Conservation (phyloP, 2,888 invertebrate species). For the Ophonus ardosiacus region DNA sequence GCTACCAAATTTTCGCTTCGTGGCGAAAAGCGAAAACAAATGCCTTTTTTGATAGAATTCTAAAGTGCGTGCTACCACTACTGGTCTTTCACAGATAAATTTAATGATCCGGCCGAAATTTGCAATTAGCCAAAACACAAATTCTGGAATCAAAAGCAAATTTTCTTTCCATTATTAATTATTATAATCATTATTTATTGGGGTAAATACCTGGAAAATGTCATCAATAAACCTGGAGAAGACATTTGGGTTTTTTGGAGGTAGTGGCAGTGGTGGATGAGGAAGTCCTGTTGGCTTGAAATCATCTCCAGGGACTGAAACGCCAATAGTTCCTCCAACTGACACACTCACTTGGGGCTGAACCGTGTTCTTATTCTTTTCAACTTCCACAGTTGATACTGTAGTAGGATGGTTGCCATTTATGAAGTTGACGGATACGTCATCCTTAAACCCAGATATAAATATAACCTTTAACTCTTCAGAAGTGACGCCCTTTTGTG, state of each 20-base stretch:
- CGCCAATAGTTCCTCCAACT: constrained; percentile 47
- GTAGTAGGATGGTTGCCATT: not conserved
- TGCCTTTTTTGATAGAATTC: too few species aligned
- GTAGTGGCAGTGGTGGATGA: constrained; percentile 66
- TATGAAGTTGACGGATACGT: constrained; percentile 70
- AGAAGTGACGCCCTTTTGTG: too few species aligned
- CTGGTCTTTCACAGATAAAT: too few species aligned
- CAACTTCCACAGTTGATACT: constrained; percentile 2
- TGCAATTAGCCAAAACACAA: too few species aligned
- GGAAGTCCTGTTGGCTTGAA: constrained; percentile 65
- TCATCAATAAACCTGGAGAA: constrained; percentile 73
- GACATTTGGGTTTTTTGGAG: constrained; percentile 71
- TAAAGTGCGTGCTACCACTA: too few species aligned
- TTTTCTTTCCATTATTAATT: too few species aligned
- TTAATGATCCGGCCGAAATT: too few species aligned
- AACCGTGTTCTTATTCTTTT: constrained; percentile 57
- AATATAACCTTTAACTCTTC: too few species aligned
- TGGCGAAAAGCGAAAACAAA: too few species aligned
- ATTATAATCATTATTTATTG: too few species aligned
- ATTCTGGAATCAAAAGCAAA: too few species aligned
- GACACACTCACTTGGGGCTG: constrained; percentile 68
- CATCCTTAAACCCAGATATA: constrained; percentile 66
- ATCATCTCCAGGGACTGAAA: constrained; percentile 51
- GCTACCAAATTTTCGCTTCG: too few species aligned
- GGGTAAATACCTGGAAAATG: constrained; percentile 71